Evolutionary conservation across 2,888 invertebrate species (phyloP), one percentile per base, ranked within the genome.

Genomic region (Eumerus sabulonum): DNA sequence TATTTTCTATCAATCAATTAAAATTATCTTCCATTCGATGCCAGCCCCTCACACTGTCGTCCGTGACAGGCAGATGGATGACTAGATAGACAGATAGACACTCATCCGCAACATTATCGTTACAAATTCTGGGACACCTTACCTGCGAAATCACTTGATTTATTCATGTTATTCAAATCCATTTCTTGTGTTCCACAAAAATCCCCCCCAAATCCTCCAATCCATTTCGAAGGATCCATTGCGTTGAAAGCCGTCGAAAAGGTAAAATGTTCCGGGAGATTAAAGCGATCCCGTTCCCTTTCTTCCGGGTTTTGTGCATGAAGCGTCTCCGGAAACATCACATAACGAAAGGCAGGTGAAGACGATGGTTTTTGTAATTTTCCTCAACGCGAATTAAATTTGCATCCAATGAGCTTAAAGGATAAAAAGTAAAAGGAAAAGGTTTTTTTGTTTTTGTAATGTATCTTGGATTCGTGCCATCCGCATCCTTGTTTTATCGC

Each of bases 121-220:
- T 77, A 77, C 77, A 77, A 72, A 67, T 72, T 72, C 77, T 57
- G 47, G 62, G 62, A 72, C 63, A 53, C 57, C 56, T 64, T 45
- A 77, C 73, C 77, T 77, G 77, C 42, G 47, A 68, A 73, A 54
- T 72, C 73, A 63, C 38, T 66, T 82, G 76, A 79, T 82, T 83
- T 82, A 83, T 83, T 83, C 83, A 83, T 83, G 76, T 83, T 82
- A 83, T 83, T 83, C 83, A 83, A 83, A 82, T 83, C 81, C 79
- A 82, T 82, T 82, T 83, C 81, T 81, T 79, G 81, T 83, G 83
- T 82, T 82, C 57, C 72, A 63, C 77, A 67, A 27, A 27, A 68
- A 77, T 44, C 67, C 73, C 67, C 62, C 16, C 59, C 64, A 51
- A 67, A 63, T 57, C 17, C 57, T 53, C 16, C 50, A 71, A 68